Percentiles rank a stretch among this genome's conserved stretches.
phyloP scores from a whole-genome alignment of 2,797 vertebrate species.

The Hafferia zeledoni region DNA sequence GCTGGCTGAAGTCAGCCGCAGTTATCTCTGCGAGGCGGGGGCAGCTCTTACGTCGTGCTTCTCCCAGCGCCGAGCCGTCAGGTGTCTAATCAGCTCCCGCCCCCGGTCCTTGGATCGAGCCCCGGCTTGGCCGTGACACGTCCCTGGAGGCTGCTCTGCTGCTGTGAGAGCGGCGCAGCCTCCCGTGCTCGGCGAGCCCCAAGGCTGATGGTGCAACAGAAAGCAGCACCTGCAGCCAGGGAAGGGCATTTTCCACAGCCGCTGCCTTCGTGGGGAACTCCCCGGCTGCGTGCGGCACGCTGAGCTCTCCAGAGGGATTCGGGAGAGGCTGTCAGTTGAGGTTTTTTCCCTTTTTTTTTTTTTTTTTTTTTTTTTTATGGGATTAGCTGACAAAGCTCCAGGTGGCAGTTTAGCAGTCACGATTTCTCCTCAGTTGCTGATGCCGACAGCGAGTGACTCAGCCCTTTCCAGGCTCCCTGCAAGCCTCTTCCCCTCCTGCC shows the following conservation, averaged over 20 bases:
- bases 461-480: not conserved
- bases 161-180: not conserved
- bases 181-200: not conserved
- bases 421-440: not conserved
- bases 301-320: not conserved
- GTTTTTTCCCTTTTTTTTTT: no score
- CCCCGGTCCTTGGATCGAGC: slow-evolving; percentile 1
- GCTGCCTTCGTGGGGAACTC: not conserved
- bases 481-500: not conserved
- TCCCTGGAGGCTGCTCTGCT: slow-evolving; percentile 35
- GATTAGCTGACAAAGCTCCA: slow-evolving; percentile 10
- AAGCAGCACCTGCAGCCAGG: slow-evolving; percentile 43
- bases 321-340: not conserved
- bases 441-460: slow-evolving; percentile 11
- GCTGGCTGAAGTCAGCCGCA: not conserved
- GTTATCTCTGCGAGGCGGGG: not conserved
- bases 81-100: slow-evolving; percentile 8
- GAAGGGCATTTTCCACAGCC: not conserved
- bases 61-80: not conserved
- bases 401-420: slow-evolving; percentile 1
- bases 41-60: not conserved
- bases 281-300: not conserved
- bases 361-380: not conserved
- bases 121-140: not conserved
- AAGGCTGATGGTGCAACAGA: slow-evolving; percentile 15